Percentiles rank a stretch among this genome's conserved stretches.
These are phyloP conservation scores for Alauda arvensis DNA, from an alignment of 2,797 vertebrate genomes.

Conservation along the genomic window DNA sequence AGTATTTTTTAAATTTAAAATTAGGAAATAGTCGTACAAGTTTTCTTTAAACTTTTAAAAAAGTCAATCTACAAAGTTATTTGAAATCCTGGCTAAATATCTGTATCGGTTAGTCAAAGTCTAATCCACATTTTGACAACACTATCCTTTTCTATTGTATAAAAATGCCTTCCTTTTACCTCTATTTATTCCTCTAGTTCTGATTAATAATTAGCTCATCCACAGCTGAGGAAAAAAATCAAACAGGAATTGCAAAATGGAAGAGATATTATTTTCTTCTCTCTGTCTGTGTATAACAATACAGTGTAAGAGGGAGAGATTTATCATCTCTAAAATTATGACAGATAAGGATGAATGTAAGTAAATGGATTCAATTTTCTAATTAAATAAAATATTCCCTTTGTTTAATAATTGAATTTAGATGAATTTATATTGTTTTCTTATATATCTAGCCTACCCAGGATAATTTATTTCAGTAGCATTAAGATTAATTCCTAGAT, in stretches of 20 bases:
- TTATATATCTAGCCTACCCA: neutral
- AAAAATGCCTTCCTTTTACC: neutral
- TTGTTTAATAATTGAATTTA: conserved; percentile 27
- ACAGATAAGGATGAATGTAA: conserved; percentile 17
- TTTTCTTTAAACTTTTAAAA: neutral
- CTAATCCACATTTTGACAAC: neutral
- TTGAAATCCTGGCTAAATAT: neutral
- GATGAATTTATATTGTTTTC: conserved; percentile 33
- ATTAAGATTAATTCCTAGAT: conserved; percentile 4
- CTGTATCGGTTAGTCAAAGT: neutral
- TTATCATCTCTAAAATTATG: neutral
- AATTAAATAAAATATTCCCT: conserved; percentile 24
- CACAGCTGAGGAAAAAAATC: neutral
- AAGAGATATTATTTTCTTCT: neutral
- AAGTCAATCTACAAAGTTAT: neutral
- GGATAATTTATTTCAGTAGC: conserved; percentile 14
- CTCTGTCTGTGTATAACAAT: neutral
- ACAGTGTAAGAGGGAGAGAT: neutral
- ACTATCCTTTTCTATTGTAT: neutral
- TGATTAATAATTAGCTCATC: neutral
- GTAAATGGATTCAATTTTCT: conserved; percentile 16
- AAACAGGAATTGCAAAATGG: neutral
- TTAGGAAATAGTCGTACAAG: neutral
- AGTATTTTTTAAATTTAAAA: neutral
- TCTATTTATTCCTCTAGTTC: neutral